These are phyloP conservation scores for Pseudopipra pipra DNA, from an alignment of 2,113 vertebrate species.

Conservation along the genomic window DNA sequence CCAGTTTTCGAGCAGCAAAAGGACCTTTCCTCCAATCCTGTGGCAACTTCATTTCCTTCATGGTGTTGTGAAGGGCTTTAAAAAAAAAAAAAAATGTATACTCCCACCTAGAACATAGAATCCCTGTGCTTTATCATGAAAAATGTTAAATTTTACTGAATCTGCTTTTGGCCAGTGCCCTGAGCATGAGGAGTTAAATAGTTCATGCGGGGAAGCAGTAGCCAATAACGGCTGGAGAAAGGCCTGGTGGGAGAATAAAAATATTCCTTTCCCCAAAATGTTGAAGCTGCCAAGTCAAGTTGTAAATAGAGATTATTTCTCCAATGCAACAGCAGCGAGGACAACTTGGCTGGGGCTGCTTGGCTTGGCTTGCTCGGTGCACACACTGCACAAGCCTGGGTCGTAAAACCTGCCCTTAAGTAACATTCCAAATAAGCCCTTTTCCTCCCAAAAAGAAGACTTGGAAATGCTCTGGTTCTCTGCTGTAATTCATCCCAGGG, in stretches of 20 bases:
- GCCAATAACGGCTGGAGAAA: not conserved
- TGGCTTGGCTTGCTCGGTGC: not conserved
- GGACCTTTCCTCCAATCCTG: not conserved
- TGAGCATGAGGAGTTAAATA: not conserved
- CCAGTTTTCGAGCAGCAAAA: not conserved
- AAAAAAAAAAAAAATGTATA: not conserved
- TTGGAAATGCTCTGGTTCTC: not conserved
- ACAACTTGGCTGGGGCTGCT: not conserved
- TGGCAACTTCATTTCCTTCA: not conserved
- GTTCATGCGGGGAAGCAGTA: not conserved
- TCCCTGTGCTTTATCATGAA: not conserved
- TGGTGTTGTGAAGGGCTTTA: not conserved
- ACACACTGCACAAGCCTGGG: not conserved
- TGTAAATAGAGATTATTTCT: not conserved
- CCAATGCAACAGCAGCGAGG: not conserved
- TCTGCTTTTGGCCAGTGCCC: not conserved
- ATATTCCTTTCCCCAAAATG: not conserved
- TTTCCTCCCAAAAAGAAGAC: not conserved
- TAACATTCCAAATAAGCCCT: not conserved
- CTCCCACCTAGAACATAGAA: not conserved
- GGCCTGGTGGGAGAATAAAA: conserved; percentile 6
- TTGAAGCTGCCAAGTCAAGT: not conserved
- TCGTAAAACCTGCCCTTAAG: not conserved
- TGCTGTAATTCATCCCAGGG: not conserved
- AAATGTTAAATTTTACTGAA: not conserved